These are phyloP conservation scores for Parnassius apollo DNA, from an alignment of 2,888 invertebrate species.

Conservation along the genomic window DNA sequence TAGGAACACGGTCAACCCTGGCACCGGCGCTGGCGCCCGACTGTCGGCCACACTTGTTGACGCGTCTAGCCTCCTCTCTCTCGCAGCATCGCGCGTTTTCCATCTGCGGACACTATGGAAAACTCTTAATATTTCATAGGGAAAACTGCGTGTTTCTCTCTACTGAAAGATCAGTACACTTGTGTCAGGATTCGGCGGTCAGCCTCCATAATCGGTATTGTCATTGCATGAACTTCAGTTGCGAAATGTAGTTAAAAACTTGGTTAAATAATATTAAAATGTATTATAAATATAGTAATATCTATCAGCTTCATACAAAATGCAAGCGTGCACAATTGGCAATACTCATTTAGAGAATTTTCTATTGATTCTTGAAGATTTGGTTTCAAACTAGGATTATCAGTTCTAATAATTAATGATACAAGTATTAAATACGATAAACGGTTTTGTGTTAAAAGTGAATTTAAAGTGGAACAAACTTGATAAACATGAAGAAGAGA, in stretches of 20 bases:
- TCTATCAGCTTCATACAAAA: too few relatives aligned
- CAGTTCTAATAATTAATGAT: too few relatives aligned
- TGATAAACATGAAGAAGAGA: not conserved
- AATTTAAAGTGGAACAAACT: too few relatives aligned
- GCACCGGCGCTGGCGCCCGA: conserved; percentile 57
- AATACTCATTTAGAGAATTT: too few relatives aligned
- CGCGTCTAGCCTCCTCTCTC: conserved; percentile 28
- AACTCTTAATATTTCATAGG: not conserved
- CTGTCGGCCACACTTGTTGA: conserved; percentile 65
- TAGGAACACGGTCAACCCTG: conserved; percentile 29
- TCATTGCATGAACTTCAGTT: not conserved
- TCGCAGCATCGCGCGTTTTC: conserved; percentile 24
- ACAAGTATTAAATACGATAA: too few relatives aligned
- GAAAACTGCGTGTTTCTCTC: conserved; percentile 11
- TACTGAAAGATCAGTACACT: not conserved
- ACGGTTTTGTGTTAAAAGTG: too few relatives aligned
- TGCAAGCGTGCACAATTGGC: too few relatives aligned
- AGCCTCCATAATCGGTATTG: not conserved
- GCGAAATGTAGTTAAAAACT: not conserved
- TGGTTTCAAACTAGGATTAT: too few relatives aligned
- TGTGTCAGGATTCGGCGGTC: not conserved
- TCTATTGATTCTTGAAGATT: too few relatives aligned
- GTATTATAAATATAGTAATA: too few relatives aligned
- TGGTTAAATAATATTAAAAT: not conserved
- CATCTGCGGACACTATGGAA: conserved; percentile 24